Evolutionary conservation across 2,113 vertebrate genomes (phyloP).

Genomic region (Protomyctophum bolini): DNA sequence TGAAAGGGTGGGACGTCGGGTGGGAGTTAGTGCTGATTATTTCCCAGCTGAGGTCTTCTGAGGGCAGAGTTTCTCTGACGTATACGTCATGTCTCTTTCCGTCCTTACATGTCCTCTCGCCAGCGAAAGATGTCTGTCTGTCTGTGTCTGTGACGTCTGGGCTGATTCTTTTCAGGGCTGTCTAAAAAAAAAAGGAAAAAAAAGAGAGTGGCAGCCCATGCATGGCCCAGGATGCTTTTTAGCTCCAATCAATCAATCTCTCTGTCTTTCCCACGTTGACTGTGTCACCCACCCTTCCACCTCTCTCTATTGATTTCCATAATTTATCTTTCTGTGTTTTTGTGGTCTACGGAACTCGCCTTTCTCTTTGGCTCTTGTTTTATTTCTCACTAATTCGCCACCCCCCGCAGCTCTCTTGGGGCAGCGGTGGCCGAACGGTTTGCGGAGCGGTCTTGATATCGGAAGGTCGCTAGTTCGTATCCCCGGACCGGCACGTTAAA

Average conservation of each 20-base stretch:
- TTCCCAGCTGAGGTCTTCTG: conserved; percentile 17
- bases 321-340: no score
- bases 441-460: no score
- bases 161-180: no score
- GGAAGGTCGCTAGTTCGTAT: no score
- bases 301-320: not conserved
- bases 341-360: not conserved
- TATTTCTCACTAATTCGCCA: not conserved
- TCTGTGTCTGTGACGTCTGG: not conserved
- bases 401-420: not conserved
- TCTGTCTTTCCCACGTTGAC: not conserved
- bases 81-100: not conserved
- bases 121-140: not conserved
- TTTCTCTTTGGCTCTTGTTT: not conserved
- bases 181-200: no score
- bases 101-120: not conserved
- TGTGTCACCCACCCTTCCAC: not conserved
- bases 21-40: conserved; percentile 10
- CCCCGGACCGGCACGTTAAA: no score
- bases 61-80: not conserved
- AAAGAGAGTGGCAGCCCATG: no score
- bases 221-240: not conserved
- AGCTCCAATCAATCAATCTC: not conserved
- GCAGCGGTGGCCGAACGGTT: no score
- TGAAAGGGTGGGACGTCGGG: not conserved